Conservation (phyloP, 2,113 vertebrate species). For the Euleptes europaea region DNA sequence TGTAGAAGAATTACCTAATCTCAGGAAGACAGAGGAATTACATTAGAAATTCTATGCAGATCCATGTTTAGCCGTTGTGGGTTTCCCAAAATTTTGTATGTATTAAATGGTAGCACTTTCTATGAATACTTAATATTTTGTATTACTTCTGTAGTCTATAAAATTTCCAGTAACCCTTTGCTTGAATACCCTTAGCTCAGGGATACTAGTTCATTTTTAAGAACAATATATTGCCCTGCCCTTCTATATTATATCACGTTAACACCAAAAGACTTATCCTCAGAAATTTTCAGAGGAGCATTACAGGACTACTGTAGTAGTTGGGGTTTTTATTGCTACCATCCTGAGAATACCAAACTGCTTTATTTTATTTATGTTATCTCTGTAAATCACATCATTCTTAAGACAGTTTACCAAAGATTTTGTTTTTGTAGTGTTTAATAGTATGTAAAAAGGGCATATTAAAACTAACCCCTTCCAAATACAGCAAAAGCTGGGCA, state of each 20-base stretch:
- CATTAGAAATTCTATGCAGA: not conserved
- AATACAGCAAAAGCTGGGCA: not conserved
- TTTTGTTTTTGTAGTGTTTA: too few relatives aligned
- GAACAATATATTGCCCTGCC: not conserved
- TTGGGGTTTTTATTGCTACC: not conserved
- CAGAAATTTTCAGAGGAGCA: not conserved
- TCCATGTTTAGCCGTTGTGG: not conserved
- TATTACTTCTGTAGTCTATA: not conserved
- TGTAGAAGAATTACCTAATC: not conserved
- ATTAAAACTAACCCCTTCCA: not conserved
- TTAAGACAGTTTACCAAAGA: not conserved
- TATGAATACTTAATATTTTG: not conserved
- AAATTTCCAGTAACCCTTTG: not conserved
- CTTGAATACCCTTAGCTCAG: too few relatives aligned
- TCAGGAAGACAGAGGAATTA: not conserved
- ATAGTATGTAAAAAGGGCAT: not conserved
- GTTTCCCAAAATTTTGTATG: not conserved
- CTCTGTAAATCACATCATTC: not conserved
- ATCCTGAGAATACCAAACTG: not conserved
- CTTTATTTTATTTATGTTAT: not conserved
- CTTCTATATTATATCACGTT: not conserved
- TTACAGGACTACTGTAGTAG: accelerated
- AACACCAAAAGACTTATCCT: not conserved
- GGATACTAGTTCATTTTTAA: not conserved
- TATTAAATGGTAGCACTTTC: not conserved